Conservation (phyloP, 2,888 invertebrate genomes). For the Agrotis clavis region DNA sequence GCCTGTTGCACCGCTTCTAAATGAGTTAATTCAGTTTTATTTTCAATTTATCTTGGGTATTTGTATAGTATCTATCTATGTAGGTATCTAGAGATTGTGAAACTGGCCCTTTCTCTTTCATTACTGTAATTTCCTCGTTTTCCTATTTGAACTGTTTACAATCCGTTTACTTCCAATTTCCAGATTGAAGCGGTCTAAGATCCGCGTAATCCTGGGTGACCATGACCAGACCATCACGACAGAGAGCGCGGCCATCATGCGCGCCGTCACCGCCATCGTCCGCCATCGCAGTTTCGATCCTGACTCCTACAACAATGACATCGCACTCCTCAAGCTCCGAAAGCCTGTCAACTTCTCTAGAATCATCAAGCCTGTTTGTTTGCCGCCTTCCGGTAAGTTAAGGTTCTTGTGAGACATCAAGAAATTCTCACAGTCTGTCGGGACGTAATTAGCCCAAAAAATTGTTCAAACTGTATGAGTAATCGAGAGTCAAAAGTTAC, state of each 20-base stretch:
- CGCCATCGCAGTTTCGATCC: constrained; percentile 96
- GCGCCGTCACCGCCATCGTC: constrained; percentile 95
- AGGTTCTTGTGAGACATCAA: too few relatives aligned
- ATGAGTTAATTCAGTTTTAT: background rate
- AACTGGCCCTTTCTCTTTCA: background rate
- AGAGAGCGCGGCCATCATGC: constrained; percentile 95
- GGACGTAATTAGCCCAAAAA: too few relatives aligned
- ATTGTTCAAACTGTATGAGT: too few relatives aligned
- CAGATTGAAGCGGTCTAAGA: constrained; percentile 95
- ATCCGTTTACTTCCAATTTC: constrained; percentile 54
- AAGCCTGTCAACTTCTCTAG: constrained; percentile 95
- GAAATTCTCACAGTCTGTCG: too few relatives aligned
- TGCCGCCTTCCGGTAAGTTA: constrained; percentile 93
- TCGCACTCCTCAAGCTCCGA: constrained; percentile 94
- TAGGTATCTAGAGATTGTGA: too few relatives aligned
- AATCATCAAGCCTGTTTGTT: constrained; percentile 94
- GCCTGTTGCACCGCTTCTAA: background rate
- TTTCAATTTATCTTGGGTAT: background rate
- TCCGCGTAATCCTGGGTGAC: constrained; percentile 95
- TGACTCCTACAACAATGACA: constrained; percentile 96
- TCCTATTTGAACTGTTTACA: background rate
- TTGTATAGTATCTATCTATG: background rate
- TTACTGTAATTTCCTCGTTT: background rate
- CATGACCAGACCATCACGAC: constrained; percentile 95
- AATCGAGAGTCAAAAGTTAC: too few relatives aligned